Base-by-base conservation (phyloP, 1,140 invertebrate species). In the Drosophila seguyi region DNA sequence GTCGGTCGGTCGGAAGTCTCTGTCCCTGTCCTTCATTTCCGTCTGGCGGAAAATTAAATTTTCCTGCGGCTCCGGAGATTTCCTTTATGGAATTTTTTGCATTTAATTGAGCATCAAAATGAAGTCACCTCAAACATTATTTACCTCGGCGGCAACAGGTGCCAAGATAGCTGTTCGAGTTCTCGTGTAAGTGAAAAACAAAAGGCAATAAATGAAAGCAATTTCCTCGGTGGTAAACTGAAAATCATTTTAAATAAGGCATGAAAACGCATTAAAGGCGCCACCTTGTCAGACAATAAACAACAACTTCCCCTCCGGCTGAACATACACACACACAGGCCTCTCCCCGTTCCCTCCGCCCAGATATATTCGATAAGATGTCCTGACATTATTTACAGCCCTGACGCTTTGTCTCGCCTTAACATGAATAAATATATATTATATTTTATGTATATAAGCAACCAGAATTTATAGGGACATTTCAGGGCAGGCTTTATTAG, bases 201-300 rank as follows among this genome's bases (percentile, higher is more conserved):
- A 83, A 76, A 59, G 47, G 52, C 56, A 83, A 88, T 88, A 84
- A 74, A 77, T 73, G 79, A 71, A 77, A 80, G 81, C 66, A 80
- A 87, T 88, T 88, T 87, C 72, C 76, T 76, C 80, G 53, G 55
- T 77, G 83, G 69, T 47, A 77, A 74, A 69, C 55, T 69, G 76
- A 88, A 88, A 88, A 88, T 88, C 58, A 84, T 88, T 88, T 88
- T 88, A 88, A 88, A 88, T 84, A 90, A 84, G 77, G 84, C 84
- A 84, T 90, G 77, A 88, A 90, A 90, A 81, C 45, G 77, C 84
- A 90, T 84, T 88, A 84, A 80, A 53, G 76, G 27, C 76, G 50
- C 75, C 83, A 83, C 79, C 79, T 76, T 59, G 61, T 50, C 56
- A 59, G 47, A 63, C 53, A 68, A 79, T 59, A 79, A 79, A 59